These are phyloP conservation scores for Ceriagrion tenellum DNA, from an alignment of 2,888 invertebrate genomes.

Conservation along the genomic window DNA sequence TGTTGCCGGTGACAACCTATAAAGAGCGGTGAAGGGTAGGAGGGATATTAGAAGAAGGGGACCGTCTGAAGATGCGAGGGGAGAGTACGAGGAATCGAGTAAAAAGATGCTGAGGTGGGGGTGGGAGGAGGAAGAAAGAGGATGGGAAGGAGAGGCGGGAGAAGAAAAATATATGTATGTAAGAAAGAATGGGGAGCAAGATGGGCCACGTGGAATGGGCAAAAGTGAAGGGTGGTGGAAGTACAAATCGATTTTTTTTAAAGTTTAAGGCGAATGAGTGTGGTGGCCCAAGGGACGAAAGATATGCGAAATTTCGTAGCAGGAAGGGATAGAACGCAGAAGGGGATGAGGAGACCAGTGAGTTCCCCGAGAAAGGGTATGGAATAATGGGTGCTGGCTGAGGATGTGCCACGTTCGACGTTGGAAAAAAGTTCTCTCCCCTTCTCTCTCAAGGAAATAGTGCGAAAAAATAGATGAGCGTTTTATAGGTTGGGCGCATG, in stretches of 20 bases:
- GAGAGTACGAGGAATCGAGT: not conserved
- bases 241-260: constrained; percentile 34
- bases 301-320: constrained; percentile 20
- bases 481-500: constrained; percentile 27
- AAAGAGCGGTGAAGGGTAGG: constrained; percentile 45
- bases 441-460: constrained; percentile 32
- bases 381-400: not conserved
- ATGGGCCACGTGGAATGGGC: not conserved
- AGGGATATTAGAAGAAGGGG: not conserved
- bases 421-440: not conserved
- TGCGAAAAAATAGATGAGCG: constrained; percentile 46
- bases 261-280: not conserved
- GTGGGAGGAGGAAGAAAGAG: not conserved
- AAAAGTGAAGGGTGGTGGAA: not conserved
- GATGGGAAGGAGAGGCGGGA: not conserved
- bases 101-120: not conserved
- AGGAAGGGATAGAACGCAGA: not conserved
- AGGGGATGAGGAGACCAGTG: not conserved
- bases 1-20: constrained; percentile 62
- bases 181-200: not conserved
- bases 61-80: not conserved
- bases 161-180: not conserved
- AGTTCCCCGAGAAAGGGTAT: not conserved
- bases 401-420: not conserved
- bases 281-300: not conserved